Percentiles rank a stretch among this genome's conserved stretches.
These are phyloP conservation scores for Pangasius krempfi DNA, from an alignment of 2,797 vertebrate species.

Conservation along the genomic window DNA sequence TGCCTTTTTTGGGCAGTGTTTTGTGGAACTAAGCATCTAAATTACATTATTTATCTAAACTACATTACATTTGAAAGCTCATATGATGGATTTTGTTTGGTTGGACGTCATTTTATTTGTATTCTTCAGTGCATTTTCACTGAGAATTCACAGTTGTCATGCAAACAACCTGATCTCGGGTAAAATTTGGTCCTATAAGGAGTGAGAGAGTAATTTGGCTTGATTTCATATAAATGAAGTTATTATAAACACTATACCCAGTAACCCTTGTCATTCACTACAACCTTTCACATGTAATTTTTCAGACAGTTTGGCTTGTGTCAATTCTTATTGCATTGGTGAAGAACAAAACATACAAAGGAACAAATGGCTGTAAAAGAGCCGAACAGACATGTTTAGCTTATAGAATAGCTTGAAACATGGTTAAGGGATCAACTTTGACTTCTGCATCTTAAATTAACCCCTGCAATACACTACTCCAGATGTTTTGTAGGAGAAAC, in stretches of 20 bases:
- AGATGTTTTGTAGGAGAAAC: conserved; percentile 57
- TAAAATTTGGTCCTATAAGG: background rate
- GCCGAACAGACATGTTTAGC: background rate
- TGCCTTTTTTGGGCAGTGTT: background rate
- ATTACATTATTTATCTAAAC: background rate
- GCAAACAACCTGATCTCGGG: background rate
- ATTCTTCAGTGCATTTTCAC: background rate
- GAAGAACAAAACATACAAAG: conserved; percentile 8
- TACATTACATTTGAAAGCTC: background rate
- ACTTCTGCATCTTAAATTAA: conserved; percentile 32
- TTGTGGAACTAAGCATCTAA: background rate
- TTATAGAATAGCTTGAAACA: conserved; percentile 11
- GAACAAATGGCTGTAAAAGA: conserved; percentile 17
- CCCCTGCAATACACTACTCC: conserved; percentile 47
- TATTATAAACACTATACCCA: background rate
- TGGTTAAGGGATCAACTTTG: conserved; percentile 17
- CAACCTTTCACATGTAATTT: background rate
- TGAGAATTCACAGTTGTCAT: background rate
- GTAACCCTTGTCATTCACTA: background rate
- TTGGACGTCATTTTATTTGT: conserved; percentile 1
- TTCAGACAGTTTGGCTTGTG: background rate
- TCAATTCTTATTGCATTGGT: background rate
- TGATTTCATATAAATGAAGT: background rate
- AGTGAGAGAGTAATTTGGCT: background rate
- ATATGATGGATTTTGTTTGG: background rate